Evolutionary conservation across 2,797 vertebrate species (phyloP), one percentile per base, ranked within the genome.

Genomic region (Toxotes lorentzi): DNA sequence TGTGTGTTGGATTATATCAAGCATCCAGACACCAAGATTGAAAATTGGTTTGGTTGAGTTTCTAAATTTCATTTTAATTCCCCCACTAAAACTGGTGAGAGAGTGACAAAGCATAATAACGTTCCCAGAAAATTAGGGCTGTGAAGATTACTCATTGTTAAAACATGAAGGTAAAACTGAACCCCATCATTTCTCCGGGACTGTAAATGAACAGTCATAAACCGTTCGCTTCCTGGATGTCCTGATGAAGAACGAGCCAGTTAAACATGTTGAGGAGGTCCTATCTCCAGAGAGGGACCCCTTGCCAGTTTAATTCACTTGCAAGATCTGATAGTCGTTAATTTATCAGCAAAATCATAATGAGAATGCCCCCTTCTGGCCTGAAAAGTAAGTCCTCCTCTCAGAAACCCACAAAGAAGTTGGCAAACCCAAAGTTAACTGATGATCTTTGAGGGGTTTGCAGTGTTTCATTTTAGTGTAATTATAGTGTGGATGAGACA

Each of bases 401-500:
- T 81, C 56, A 63, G 47, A 78, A 63, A 67, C 57, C 24, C 56
- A 35, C 30, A 68, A 63, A 83, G 76, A 80, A 83, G 68, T 70
- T 77, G 80, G 84, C 69, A 82, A 82, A 84, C 76, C 66, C 50
- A 41, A 77, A 83, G 90, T 91, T 87, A 93, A 89, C 82, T 64
- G 75, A 81, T 89, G 65, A 86, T 86, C 83, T 90, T 85, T 76
- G 70, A 83, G 65, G 43, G 60, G 53, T 76, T 91, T 91, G 78
- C 84, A 83, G 73, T 78, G 81, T 92, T 91, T 91, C 85, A 75
- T 93, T 93, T 91, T 83, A 30, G 73, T 84, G 74, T 88, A 91
- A 92, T 94, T 92, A 94, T 88, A 91, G 86, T 75, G 83, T 88
- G 80, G 86, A 88, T 85, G 89, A 92, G 85, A 92, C 89, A 91